These are phyloP conservation scores for Drosophila prolongata DNA, from an alignment of 2,888 invertebrate genomes.

Conservation along the genomic window DNA sequence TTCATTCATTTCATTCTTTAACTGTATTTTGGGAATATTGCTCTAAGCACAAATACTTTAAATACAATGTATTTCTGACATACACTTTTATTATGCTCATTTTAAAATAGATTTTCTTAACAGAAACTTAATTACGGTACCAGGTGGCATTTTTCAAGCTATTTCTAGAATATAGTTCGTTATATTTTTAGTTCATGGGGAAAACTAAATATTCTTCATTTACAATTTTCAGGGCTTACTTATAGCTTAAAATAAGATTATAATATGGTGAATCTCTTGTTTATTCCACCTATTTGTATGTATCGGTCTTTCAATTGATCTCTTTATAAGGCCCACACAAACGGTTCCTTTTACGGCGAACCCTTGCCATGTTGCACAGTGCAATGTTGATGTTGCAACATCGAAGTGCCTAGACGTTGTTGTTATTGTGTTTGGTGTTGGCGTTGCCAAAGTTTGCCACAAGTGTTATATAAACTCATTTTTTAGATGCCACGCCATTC, in stretches of 20 bases:
- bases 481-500: constrained; percentile 73
- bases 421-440: constrained; percentile 13
- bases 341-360: constrained; percentile 1
- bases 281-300: background rate
- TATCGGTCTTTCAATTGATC: constrained; percentile 5
- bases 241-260: too few relatives aligned
- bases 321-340: constrained; percentile 9
- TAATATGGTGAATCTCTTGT: too few relatives aligned
- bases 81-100: too few relatives aligned
- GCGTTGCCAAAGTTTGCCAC: constrained; percentile 51
- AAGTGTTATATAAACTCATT: constrained; percentile 71
- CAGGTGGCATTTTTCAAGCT: background rate
- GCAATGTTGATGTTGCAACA: constrained; percentile 62
- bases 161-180: too few relatives aligned
- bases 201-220: too few relatives aligned
- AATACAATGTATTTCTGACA: too few relatives aligned
- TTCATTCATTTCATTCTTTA: too few relatives aligned
- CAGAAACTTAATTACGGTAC: background rate
- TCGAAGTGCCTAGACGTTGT: constrained; percentile 26
- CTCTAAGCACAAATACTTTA: too few relatives aligned
- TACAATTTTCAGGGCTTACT: too few relatives aligned
- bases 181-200: too few relatives aligned
- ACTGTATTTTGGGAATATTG: too few relatives aligned
- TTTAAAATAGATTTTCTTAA: background rate
- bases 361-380: constrained; percentile 50